Conservation (phyloP, 2,888 invertebrate genomes). For the Miltochrista miniata region DNA sequence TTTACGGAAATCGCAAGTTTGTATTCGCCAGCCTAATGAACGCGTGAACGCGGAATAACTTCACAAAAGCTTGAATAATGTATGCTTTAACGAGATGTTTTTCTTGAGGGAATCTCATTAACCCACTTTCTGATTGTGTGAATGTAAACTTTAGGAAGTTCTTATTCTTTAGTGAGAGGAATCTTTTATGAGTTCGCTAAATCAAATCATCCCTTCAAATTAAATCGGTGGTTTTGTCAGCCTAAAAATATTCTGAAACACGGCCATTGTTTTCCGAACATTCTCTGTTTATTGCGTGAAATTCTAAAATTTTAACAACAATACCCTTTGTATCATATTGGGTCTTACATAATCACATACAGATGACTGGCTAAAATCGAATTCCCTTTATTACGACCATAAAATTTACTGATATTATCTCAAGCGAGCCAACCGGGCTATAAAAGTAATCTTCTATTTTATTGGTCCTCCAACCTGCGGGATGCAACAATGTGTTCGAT, state of each 20-base stretch:
- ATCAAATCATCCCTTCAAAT: slow-evolving; percentile 62
- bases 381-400: slow-evolving; percentile 79
- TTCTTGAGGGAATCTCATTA: slow-evolving; percentile 83
- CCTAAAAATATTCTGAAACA: slow-evolving; percentile 19
- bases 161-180: slow-evolving; percentile 67
- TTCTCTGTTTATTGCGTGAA: slow-evolving; percentile 15
- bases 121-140: slow-evolving; percentile 81
- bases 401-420: slow-evolving; percentile 82
- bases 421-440: slow-evolving; percentile 73
- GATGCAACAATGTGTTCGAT: slow-evolving; percentile 76
- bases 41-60: slow-evolving; percentile 82
- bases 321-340: slow-evolving; percentile 44
- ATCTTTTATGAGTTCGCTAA: slow-evolving; percentile 70
- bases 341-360: slow-evolving; percentile 70
- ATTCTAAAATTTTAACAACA: slow-evolving; percentile 30
- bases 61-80: slow-evolving; percentile 81
- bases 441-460: slow-evolving; percentile 82
- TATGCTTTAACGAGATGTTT: slow-evolving; percentile 83
- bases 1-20: slow-evolving; percentile 72
- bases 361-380: slow-evolving; percentile 79
- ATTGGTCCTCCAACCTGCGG: slow-evolving; percentile 76
- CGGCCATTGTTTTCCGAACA: slow-evolving; percentile 19
- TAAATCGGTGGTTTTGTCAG: slow-evolving; percentile 39
- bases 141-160: slow-evolving; percentile 78
- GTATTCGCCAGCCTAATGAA: slow-evolving; percentile 76